phyloP scores from a whole-genome alignment of 1,140 invertebrate genomes.

The Cyclina sinensis region DNA sequence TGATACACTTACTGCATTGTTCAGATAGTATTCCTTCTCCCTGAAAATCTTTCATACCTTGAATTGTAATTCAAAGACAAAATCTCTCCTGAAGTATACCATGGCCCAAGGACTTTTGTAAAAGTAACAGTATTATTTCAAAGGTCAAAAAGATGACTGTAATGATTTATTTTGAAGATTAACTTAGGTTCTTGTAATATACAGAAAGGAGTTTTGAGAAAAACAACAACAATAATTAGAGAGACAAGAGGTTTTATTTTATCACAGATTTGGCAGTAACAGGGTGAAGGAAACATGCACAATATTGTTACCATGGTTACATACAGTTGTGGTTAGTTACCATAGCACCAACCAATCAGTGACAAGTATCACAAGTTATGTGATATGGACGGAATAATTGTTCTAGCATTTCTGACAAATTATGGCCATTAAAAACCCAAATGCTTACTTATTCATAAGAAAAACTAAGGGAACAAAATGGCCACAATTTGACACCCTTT shows the following conservation, averaged over 20 bases:
- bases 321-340: constrained; percentile 55
- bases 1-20: no score
- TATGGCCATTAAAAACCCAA: constrained; percentile 9
- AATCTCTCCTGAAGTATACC: no score
- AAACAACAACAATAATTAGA: no score
- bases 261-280: constrained; percentile 47
- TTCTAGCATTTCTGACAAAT: not conserved
- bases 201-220: no score
- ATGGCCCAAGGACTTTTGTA: no score
- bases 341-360: constrained; percentile 70
- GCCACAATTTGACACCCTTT: constrained; percentile 11
- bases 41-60: no score
- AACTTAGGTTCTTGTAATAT: not conserved
- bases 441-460: no score
- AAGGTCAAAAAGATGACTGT: no score
- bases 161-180: no score
- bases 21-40: no score
- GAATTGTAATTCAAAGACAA: no score
- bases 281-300: not conserved
- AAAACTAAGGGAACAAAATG: not conserved
- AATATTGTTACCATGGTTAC: constrained; percentile 44
- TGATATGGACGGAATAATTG: constrained; percentile 65
- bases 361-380: constrained; percentile 67
- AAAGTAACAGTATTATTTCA: no score
- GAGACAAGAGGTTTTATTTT: constrained; percentile 4